Percentiles rank a stretch among this genome's conserved stretches.
These are phyloP conservation scores for Sterrhoptilus dennistouni DNA, from an alignment of 2,113 vertebrate species.

Conservation along the genomic window DNA sequence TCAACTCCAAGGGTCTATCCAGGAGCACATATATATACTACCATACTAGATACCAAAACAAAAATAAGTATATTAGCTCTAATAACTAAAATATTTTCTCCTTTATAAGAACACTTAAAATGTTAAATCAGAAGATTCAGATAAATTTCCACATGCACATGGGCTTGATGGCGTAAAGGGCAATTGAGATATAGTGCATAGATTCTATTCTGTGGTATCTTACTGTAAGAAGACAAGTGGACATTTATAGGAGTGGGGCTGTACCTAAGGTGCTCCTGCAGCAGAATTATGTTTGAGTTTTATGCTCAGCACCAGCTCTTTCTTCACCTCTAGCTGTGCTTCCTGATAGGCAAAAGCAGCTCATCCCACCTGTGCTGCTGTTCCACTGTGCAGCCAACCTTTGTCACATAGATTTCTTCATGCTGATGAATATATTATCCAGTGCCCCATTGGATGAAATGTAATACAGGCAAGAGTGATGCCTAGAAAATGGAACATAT, in stretches of 20 bases:
- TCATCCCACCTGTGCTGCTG: not conserved
- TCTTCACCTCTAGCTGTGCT: not conserved
- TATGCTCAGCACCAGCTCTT: not conserved
- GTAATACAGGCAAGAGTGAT: not conserved
- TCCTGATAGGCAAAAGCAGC: not conserved
- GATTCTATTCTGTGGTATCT: not conserved
- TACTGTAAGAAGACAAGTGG: not conserved
- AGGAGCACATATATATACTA: not conserved
- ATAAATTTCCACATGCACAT: not conserved
- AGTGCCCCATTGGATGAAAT: not conserved
- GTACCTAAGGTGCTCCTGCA: not conserved
- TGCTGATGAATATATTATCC: not conserved
- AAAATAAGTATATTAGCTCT: not conserved
- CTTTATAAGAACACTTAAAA: accelerated
- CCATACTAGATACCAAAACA: not conserved
- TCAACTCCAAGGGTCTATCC: not conserved
- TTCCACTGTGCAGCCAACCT: not conserved
- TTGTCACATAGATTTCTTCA: not conserved
- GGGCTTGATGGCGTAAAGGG: not conserved
- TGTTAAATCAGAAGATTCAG: not conserved
- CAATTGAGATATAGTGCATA: not conserved
- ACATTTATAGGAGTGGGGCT: not conserved
- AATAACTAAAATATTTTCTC: not conserved
- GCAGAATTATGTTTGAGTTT: not conserved
- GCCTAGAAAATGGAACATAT: not conserved